These are phyloP conservation scores for Trichogramma dendrolimi DNA, from an alignment of 2,888 invertebrate species.

Conservation along the genomic window DNA sequence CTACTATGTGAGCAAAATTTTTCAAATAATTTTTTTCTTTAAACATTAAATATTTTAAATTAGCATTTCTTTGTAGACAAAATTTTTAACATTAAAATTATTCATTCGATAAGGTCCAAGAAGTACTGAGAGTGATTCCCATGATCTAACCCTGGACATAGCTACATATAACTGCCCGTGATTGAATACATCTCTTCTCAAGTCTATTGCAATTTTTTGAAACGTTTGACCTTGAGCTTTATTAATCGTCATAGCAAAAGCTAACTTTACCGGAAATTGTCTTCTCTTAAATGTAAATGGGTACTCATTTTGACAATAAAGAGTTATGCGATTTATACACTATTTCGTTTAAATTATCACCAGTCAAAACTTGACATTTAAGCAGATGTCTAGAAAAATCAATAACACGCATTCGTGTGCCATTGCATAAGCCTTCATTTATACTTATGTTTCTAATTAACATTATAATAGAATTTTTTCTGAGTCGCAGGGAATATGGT, in stretches of 20 bases:
- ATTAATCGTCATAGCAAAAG: constrained; percentile 7
- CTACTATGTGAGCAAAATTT: too few relatives aligned
- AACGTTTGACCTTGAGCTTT: constrained; percentile 24
- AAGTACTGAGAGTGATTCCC: constrained; percentile 24
- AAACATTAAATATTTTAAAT: too few relatives aligned
- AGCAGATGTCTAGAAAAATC: constrained; percentile 24
- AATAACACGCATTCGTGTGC: constrained; percentile 24
- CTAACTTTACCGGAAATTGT: constrained; percentile 12
- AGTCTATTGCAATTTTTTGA: constrained; percentile 23
- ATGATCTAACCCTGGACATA: constrained; percentile 4
- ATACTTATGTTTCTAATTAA: constrained; percentile 16
- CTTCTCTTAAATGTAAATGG: constrained; percentile 3
- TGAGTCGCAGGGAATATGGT: constrained; percentile 9
- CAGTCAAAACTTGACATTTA: constrained; percentile 28
- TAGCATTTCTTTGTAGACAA: too few relatives aligned
- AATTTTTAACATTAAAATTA: too few relatives aligned
- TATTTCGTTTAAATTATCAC: constrained; percentile 25
- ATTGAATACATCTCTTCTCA: constrained; percentile 27
- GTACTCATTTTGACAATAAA: constrained; percentile 16
- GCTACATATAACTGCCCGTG: constrained; percentile 26
- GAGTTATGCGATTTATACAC: constrained; percentile 2
- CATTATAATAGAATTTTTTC: constrained; percentile 17
- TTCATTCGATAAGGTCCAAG: too few relatives aligned
- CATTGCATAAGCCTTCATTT: constrained; percentile 18
- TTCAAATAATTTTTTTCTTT: too few relatives aligned